phyloP scores from a whole-genome alignment of 2,797 vertebrate genomes.

The Coreius guichenoti region DNA sequence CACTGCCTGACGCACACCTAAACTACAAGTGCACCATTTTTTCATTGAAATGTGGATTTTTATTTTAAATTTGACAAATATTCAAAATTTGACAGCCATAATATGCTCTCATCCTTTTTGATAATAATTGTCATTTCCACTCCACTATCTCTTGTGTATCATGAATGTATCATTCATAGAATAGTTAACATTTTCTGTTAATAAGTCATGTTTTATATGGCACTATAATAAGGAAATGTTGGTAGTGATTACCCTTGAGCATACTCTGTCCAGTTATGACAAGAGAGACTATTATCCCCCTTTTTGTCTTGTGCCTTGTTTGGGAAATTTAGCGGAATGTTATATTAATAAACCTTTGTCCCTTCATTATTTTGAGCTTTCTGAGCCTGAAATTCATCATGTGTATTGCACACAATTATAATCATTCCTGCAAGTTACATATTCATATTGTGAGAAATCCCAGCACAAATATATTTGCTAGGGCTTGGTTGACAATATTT shows the following conservation, averaged over 20 bases:
- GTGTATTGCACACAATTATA: neutral
- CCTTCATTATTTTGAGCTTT: neutral
- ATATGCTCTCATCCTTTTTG: neutral
- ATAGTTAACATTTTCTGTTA: neutral
- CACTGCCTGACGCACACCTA: too few species aligned
- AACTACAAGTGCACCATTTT: neutral
- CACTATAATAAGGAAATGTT: slow-evolving; percentile 14
- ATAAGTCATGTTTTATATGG: slow-evolving; percentile 22
- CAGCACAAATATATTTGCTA: neutral
- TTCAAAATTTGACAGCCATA: neutral
- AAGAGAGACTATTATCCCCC: neutral
- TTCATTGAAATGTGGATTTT: neutral
- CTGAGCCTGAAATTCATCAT: neutral
- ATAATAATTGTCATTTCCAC: neutral
- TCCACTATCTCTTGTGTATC: neutral
- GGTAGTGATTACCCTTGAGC: neutral
- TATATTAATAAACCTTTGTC: slow-evolving; percentile 3
- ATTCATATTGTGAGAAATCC: neutral
- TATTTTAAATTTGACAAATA: neutral
- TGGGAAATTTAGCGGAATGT: slow-evolving; percentile 11
- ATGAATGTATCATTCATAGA: neutral
- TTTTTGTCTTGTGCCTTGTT: slow-evolving; percentile 25
- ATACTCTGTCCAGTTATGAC: neutral
- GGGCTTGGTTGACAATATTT: neutral
- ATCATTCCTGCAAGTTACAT: neutral